These are phyloP conservation scores for Eudemis profundana DNA, from an alignment of 2,888 invertebrate genomes.

Conservation along the genomic window DNA sequence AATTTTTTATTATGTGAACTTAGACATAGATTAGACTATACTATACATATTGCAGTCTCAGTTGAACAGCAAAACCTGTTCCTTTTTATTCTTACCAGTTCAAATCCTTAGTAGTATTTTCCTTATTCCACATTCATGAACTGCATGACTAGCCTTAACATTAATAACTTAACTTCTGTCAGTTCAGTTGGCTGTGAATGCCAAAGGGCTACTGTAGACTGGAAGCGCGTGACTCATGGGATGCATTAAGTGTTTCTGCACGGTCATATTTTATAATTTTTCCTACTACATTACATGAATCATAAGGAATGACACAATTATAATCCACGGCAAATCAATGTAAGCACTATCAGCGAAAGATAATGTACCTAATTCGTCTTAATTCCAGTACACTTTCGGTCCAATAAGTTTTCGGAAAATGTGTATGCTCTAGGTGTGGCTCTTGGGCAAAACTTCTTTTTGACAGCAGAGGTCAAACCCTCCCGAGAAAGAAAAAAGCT, in stretches of 20 bases:
- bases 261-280: slow-evolving; percentile 42
- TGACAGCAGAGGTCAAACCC: no score
- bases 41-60: no score
- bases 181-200: background rate
- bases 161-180: slow-evolving; percentile 29
- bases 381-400: no score
- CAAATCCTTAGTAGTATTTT: background rate
- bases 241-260: slow-evolving; percentile 28
- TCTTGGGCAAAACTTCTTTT: no score
- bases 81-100: no score
- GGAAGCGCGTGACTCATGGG: slow-evolving; percentile 21
- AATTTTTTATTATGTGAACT: no score
- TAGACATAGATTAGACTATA: no score
- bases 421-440: no score
- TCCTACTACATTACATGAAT: slow-evolving; percentile 26
- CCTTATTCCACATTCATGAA: background rate
- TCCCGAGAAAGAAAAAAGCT: no score
- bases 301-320: slow-evolving; percentile 2
- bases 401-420: no score
- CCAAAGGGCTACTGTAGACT: slow-evolving; percentile 7
- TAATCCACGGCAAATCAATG: slow-evolving; percentile 22
- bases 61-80: no score
- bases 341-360: background rate
- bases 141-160: background rate
- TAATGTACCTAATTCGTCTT: no score